phyloP scores from a whole-genome alignment of 1,140 invertebrate genomes.

The Agraylea sexmaculata region DNA sequence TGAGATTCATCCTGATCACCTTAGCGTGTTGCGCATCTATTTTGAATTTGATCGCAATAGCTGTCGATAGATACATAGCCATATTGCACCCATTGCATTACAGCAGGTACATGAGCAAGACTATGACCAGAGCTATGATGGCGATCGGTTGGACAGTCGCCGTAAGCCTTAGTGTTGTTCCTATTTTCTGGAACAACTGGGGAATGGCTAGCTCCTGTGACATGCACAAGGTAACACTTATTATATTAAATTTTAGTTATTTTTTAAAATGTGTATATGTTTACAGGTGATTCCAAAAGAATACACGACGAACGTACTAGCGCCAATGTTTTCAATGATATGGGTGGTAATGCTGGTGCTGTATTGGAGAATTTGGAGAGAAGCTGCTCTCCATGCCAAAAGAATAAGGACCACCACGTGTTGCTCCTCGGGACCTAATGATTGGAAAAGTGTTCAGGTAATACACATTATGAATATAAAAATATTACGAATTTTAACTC shows the following conservation, averaged over 20 bases:
- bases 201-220: conserved; percentile 42
- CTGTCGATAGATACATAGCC: conserved; percentile 71
- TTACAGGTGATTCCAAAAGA: conserved; percentile 40
- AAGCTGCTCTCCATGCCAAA: conserved; percentile 53
- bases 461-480: too few relatives aligned
- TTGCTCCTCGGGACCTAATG: conserved; percentile 41
- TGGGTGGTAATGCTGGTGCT: conserved; percentile 59
- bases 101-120: conserved; percentile 52
- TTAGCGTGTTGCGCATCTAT: conserved; percentile 64
- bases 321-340: conserved; percentile 53
- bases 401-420: conserved; percentile 45
- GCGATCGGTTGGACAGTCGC: conserved; percentile 49
- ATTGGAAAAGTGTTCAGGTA: conserved; percentile 59
- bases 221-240: conserved; percentile 34
- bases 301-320: conserved; percentile 53
- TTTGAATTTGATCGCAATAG: conserved; percentile 70
- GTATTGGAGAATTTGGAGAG: conserved; percentile 63
- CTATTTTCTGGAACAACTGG: conserved; percentile 63
- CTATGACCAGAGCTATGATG: conserved; percentile 46
- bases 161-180: conserved; percentile 48
- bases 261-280: neutral
- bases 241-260: conserved; percentile 24
- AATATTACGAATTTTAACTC: too few relatives aligned
- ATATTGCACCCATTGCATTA: conserved; percentile 73
- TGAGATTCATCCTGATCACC: conserved; percentile 58